phyloP scores from a whole-genome alignment of 2,888 invertebrate genomes.

The Drosophila emarginata region DNA sequence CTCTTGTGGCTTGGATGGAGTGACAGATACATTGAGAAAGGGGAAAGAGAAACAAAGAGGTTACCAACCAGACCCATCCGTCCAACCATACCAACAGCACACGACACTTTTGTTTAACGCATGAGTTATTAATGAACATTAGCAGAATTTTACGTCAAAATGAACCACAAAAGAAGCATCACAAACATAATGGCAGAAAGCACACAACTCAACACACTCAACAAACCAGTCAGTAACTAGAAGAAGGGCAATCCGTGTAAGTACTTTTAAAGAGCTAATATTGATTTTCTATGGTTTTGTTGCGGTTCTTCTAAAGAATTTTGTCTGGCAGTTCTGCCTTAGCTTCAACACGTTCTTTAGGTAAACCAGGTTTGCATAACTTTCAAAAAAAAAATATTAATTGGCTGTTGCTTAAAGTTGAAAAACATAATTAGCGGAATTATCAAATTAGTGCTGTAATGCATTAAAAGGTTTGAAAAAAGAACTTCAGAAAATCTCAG shows the following conservation, averaged over 20 bases:
- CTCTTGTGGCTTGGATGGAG: constrained; percentile 9
- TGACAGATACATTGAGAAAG: not conserved
- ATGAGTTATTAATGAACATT: constrained; percentile 73
- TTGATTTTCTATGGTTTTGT: not conserved
- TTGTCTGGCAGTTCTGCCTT: not conserved
- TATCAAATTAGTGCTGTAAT: too few species aligned
- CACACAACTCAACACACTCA: not conserved
- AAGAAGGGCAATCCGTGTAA: constrained; percentile 3
- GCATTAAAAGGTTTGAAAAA: too few species aligned
- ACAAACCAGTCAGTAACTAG: not conserved
- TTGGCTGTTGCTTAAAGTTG: too few species aligned
- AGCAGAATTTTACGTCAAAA: constrained; percentile 53
- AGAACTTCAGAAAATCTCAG: too few species aligned
- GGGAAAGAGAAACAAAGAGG: constrained; percentile 7
- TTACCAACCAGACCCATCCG: constrained; percentile 17
- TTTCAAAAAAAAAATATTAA: too few species aligned
- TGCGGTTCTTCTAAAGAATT: not conserved
- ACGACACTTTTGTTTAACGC: constrained; percentile 64
- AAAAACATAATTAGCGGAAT: too few species aligned
- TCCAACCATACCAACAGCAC: not conserved
- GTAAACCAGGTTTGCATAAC: not conserved
- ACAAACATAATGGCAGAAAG: constrained; percentile 41
- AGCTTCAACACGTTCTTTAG: not conserved
- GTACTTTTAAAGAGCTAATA: constrained; percentile 6
- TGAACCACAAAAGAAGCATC: constrained; percentile 39